Percentiles rank a stretch among this genome's conserved stretches.
phyloP scores from a whole-genome alignment of 1,140 invertebrate species.

The Sesamia nonagrioides region DNA sequence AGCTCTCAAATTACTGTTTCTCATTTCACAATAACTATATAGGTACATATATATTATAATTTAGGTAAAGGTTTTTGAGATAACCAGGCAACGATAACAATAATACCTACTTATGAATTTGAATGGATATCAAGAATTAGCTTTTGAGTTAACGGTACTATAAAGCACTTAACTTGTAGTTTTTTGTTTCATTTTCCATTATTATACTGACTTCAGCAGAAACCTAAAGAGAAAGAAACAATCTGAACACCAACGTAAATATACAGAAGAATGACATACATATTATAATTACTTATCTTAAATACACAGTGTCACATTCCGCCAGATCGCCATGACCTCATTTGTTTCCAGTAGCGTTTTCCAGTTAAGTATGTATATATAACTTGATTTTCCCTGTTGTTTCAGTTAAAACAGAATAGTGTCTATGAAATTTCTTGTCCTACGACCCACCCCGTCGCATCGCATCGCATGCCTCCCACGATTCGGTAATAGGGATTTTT shows the following conservation, averaged over 20 bases:
- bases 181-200: background rate
- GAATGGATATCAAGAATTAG: slow-evolving; percentile 18
- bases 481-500: no score
- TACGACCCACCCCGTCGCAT: no score
- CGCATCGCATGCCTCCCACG: no score
- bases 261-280: slow-evolving; percentile 13
- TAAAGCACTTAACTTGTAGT: background rate
- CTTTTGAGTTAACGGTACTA: background rate
- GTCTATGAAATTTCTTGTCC: background rate
- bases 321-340: slow-evolving; percentile 30
- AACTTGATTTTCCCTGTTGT: background rate
- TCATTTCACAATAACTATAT: background rate
- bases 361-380: background rate
- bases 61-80: slow-evolving; percentile 13
- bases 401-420: background rate
- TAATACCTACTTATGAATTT: no score
- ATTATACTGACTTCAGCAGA: background rate
- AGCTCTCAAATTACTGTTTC: no score
- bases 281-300: slow-evolving; percentile 26
- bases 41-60: slow-evolving; percentile 6
- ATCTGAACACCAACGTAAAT: slow-evolving; percentile 5
- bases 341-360: slow-evolving; percentile 31
- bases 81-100: slow-evolving; percentile 22
- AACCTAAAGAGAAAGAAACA: background rate
- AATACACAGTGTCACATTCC: slow-evolving; percentile 40